Base-by-base conservation (phyloP, 2,113 vertebrate species). In the Pungitius pungitius region DNA sequence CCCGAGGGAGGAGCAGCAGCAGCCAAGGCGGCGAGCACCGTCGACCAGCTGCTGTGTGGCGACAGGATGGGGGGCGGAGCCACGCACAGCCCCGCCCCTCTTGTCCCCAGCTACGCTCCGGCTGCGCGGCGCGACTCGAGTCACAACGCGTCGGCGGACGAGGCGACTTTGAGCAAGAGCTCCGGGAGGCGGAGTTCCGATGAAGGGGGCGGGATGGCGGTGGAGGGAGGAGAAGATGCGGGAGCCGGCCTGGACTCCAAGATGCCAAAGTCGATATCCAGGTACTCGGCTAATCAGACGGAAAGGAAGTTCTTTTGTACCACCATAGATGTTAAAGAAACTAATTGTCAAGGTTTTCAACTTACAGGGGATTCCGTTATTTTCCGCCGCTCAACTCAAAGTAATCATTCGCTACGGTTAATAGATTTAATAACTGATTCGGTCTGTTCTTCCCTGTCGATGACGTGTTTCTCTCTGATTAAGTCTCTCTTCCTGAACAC, bases 21-120 rank as follows among this genome's bases (percentile, higher is more conserved):
- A n/a, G n/a, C n/a, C n/a, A n/a, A n/a, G 57, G 73, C 42, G 8
- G 49, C 37, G 0, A 79, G 92, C 86, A 72, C 92, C 26, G 92
- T 94, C 43, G 96, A 99, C 86, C 93, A 95, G 86, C 85, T 96
- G 77, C 80, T 97, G 69, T 96, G 95, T 73, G 94, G 93, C 11
- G 95, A 94, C 27, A 92, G 90, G 0, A 91, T 69, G 75, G 93
- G 81, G 83, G 92, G 59, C 77, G 0, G 1, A 88, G 9, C 93
- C 81, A 85, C 92, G n/a, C 93, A 92, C 35, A 94, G 92, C 66
- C 93, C 89, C 24, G 89, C 35, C 18, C 94, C 92, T 8, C 90
- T 85, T 3, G 14, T 89, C 59, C 90, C 87, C 13, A 90, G 92
- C 76, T 88, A 90, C 3, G 88, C 93, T 49, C 88, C 85, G 37